Conservation (phyloP, 2,797 vertebrate species). For the Galagoides demidoff region DNA sequence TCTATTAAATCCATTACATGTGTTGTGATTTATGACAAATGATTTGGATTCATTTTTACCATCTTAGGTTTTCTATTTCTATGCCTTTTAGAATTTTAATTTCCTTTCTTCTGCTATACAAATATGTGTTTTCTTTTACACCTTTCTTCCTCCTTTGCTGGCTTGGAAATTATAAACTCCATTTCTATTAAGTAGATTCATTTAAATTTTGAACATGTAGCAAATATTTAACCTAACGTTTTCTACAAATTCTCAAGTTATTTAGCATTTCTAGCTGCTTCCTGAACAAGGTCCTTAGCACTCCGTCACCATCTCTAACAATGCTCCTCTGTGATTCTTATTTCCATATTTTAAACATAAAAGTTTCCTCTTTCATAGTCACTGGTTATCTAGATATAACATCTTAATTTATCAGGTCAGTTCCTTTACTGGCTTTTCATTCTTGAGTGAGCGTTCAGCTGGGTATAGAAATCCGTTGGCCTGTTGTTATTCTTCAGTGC, state of each 20-base stretch:
- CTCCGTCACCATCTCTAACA: background rate
- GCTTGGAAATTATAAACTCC: background rate
- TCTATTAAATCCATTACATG: background rate
- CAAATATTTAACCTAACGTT: background rate
- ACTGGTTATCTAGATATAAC: background rate
- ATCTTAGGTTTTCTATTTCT: background rate
- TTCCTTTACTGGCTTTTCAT: background rate
- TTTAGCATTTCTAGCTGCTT: background rate
- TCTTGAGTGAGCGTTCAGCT: background rate
- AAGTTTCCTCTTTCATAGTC: background rate
- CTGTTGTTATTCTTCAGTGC: background rate
- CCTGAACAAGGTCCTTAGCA: background rate
- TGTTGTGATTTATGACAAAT: background rate
- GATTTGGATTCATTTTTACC: background rate
- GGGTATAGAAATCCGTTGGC: background rate
- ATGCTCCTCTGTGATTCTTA: background rate
- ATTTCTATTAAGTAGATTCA: background rate
- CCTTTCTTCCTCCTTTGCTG: background rate
- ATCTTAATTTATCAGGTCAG: background rate
- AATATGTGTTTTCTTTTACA: background rate
- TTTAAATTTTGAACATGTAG: background rate
- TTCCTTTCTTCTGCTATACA: background rate
- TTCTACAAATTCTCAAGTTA: background rate
- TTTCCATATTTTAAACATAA: background rate
- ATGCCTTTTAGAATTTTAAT: background rate